Base-by-base conservation (phyloP, 2,113 vertebrate species). In the Rattus norvegicus region DNA sequence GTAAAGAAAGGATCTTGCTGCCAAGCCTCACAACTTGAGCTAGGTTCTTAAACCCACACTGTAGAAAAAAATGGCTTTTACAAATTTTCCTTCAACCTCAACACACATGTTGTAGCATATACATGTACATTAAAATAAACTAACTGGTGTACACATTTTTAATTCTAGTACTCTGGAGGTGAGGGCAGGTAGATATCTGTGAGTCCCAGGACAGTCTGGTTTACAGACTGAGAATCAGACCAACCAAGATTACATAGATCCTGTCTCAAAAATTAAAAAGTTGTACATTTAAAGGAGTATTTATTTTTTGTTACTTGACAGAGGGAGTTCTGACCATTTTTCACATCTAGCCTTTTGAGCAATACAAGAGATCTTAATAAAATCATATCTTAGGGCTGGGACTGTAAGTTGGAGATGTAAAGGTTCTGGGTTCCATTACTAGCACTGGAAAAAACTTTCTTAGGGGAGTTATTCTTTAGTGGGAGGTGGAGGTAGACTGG, bases 201-300 rank as follows among this genome's bases (percentile, higher is more conserved):
- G 80, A 63, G 22, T 17, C 39, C 3, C 6, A 43, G 56, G 56
- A 22, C 10, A 81, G 33, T 33, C 77, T 81, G 33, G 47, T 56
- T 19, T 56, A 22, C 33, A n/a, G 77, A 80, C 16, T 22, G 9
- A 81, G 77, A 81, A 56, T 17, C 52, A 56, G 77, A 59, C 11
- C 54, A 81, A 36, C 52, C 54, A 59, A n/a, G 20, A 56, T 36
- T 59, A 81, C 36, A 59, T 24, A 59, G 33, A 81, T 10, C 19
- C 54, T 59, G 11, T n/a, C 20, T 56, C 33, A 81, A 36, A 79
- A 80, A 36, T 4, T 1, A n/a, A n/a, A 43, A 28, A 81, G 43
- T 70, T 14, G 22, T 94, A n/a, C 54, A 20, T 16, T 81, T 95
- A 63, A 87, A 85, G 83, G 92, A 79, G 4, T 94, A 63, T 93